Conservation (phyloP, 2,888 invertebrate genomes). For the Minunthozetes semirufus region DNA sequence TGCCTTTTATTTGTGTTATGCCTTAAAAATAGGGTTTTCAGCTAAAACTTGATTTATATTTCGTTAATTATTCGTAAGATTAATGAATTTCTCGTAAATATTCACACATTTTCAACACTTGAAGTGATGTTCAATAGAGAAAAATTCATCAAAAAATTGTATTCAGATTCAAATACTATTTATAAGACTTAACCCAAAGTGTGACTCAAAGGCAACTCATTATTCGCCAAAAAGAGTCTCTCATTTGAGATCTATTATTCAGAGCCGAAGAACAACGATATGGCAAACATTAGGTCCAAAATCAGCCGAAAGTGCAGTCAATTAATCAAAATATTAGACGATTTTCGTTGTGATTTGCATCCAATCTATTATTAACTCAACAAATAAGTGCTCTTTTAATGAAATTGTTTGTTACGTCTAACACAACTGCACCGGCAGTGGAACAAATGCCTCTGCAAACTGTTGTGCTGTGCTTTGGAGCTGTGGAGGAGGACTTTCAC, state of each 20-base stretch:
- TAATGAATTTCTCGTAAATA: conserved; percentile 3
- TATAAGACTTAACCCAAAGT: background rate
- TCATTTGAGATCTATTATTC: background rate
- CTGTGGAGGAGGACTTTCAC: background rate
- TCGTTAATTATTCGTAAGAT: conserved; percentile 1
- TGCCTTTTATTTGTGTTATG: no score
- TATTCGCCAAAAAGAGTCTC: background rate
- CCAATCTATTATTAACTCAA: conserved; percentile 23
- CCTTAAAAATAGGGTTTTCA: background rate
- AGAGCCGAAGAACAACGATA: background rate
- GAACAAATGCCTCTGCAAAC: background rate
- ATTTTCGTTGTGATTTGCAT: conserved; percentile 4
- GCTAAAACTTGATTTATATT: conserved; percentile 8
- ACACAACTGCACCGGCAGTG: background rate
- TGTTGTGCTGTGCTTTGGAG: background rate
- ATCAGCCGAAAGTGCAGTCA: background rate
- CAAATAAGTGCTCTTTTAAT: conserved; percentile 22
- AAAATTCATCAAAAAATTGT: background rate
- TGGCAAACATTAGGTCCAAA: background rate
- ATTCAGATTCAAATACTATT: conserved; percentile 1
- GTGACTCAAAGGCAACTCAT: background rate
- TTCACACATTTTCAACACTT: conserved; percentile 12
- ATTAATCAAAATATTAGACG: conserved; percentile 5
- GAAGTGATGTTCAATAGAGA: background rate
- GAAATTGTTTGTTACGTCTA: background rate